Evolutionary conservation across 2,797 vertebrate genomes (phyloP).

Genomic region (Buceros bicornis): DNA sequence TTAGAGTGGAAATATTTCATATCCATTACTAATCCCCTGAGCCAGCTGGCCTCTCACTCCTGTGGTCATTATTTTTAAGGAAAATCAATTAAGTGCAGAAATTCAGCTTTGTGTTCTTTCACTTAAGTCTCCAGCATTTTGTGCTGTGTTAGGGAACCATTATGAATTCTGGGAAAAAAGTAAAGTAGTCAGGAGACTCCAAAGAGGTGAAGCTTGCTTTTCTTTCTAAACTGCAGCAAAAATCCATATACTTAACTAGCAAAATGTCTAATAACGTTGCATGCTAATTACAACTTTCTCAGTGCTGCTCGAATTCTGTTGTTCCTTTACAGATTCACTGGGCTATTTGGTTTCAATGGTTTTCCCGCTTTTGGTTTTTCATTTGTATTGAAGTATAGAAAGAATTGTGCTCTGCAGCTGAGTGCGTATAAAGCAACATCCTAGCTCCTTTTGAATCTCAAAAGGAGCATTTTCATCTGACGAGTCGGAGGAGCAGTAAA

Average conservation of each 20-base stretch:
- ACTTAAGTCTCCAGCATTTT: not conserved
- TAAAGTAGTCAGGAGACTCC: not conserved
- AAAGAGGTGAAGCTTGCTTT: not conserved
- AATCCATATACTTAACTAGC: not conserved
- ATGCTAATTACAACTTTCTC: not conserved
- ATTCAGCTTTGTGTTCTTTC: conserved; percentile 10
- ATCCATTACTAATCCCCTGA: not conserved
- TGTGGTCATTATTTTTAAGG: conserved; percentile 18
- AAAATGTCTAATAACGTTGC: not conserved
- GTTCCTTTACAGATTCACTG: not conserved
- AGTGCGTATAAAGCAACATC: not conserved
- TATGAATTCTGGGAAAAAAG: not conserved
- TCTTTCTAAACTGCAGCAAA: not conserved
- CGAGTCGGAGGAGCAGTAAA: not conserved
- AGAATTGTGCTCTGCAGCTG: not conserved
- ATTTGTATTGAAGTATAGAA: not conserved
- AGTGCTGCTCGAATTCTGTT: not conserved
- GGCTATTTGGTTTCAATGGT: not conserved
- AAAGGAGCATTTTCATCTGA: not conserved
- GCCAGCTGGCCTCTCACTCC: not conserved
- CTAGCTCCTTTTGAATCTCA: not conserved
- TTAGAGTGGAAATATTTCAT: conserved; percentile 33
- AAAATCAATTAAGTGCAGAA: conserved; percentile 37
- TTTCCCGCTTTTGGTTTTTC: not conserved
- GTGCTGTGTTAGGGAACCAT: not conserved